Base-by-base conservation (phyloP, 2,888 invertebrate genomes). In the Dynastes grantii region DNA sequence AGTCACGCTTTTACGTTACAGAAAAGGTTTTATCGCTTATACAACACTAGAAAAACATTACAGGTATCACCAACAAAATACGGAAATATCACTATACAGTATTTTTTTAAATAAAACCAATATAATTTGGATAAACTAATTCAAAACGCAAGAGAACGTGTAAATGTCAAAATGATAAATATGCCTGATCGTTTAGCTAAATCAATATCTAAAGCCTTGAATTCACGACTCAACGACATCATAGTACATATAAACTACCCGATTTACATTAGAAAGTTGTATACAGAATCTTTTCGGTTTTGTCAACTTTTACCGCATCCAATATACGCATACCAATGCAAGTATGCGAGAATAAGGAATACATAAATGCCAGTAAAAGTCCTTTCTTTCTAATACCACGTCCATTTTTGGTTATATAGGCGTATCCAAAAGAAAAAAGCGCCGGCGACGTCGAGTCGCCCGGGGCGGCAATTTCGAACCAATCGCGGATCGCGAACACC, bases 201-300 rank as follows among this genome's bases (percentile, higher is more conserved):
- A 2, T 55, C 16, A 5, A 6, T 5, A 2, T n/a, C 2, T n/a
- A 3, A 1, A n/a, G 4, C 5, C 8, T 58, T 8, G 5, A 4
- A 58, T 22, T 4, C 8, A 9, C 13, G 8, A 22, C 22, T 16
- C 2, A 22, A 22, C 22, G 16, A 16, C 22, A 53, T 16, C 13
- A 53, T 9, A 9, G 37, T 13, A 32, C 45, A 4, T 22, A 45
- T 6, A n/a, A n/a, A 16, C 13, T 29, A 6, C 45, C 45, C 61
- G 61, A 45, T 75, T 75, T 45, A 5, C 8, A 75, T 75, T 75
- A 75, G 73, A 75, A 75, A 75, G 73, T 75, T 29, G 58, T 73
- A 13, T 22, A 16, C 8, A 27, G 49, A 40, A 40, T 29, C 27
- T 75, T 45, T 29, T 58, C 22, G 61, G 73, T 75, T 75, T 75